Base-by-base conservation (phyloP, 1,140 invertebrate genomes). In the Brachystomella parvula region DNA sequence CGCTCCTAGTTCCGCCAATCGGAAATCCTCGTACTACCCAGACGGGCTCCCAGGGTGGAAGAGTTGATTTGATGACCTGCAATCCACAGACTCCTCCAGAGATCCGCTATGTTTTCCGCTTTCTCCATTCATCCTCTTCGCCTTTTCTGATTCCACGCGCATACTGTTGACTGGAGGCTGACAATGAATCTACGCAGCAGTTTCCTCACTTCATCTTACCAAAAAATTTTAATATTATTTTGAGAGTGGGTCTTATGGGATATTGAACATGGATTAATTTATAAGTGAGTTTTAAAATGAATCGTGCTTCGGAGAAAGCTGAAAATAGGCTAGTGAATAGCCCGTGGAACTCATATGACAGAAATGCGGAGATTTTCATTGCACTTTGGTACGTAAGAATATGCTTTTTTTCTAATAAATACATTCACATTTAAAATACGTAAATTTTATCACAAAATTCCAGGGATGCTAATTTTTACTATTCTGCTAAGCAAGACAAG, bases 391-490 rank as follows among this genome's bases (percentile, higher is more conserved):
- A 29, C 15, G 44, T 47, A 15, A 21, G 15, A 15, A 47, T 21
- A 15, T 47, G 15, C 44, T 15, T 15, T 21, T 21, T 9, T 57
- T 24, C 6, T 29, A 6, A 57, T 57, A 9, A 57, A 21, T 12
- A 12, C 12, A 57, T 6, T 6, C 53, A 29, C 53, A 39, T 19
- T 39, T 19, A 39, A 39, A 9, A 9, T 6, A 19, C 35, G 6
- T 29, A 6, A 57, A 12, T 57, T 57, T 57, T 9, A 24, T 57
- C 6, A 9, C n/a, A 6, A 29, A 6, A 6, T 12, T 57, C 6
- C 53, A 57, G 53, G 53, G 53, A 57, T 57, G n/a, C 21, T 12
- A 21, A 57, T 12, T 57, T 57, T 21, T 24, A 29, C 12, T 57
- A 12, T 24, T 21, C n/a, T 21, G 21, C 6, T 21, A 57, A 57